Base-by-base conservation (phyloP, 2,888 invertebrate genomes). In the Epistrophe eligans region DNA sequence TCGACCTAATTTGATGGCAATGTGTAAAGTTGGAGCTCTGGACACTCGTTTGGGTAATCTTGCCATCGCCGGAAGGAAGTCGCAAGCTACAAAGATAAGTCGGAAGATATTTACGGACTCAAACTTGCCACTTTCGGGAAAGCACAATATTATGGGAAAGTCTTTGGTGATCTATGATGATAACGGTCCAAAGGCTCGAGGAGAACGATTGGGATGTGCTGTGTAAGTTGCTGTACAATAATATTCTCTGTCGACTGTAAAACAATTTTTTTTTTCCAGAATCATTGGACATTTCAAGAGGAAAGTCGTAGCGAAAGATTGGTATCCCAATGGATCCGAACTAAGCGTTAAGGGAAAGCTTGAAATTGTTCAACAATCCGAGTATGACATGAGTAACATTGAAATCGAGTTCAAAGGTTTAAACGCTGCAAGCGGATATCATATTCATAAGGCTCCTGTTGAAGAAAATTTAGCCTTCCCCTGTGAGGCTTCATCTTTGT, bases 111-210 rank as follows among this genome's bases (percentile, higher is more conserved):
- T 97, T 93, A 97, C 97, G 0, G 98, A 98, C 92, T 93, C 95
- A 0, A 94, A 95, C 90, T 90, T 98, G 43, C 96, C 97, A 0
- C 93, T 99, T 10, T 95, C 95, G 11, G 98, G 98, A 15, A 94
- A 94, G 17, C 93, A 95, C 90, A 95, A 95, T 88, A 91, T 92
- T 17, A 60, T 98, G 90, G 97, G 97, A 66, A 96, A 96, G 91
- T 97, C 98, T 9, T 93, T 99, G 43, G 97, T 98, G 2, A 94
- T 99, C 66, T 97, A 96, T 90, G 98, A 97, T 91, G 98, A 98
- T 91, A 95, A 96, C 90, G 97, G 97, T 0, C 98, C 98, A 0
- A 95, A 96, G 84, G 98, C 98, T 0, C 93, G 98, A 88, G 98
- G 98, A 15, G 97, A 98, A 92, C 93, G 98, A 85, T 94, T 98